phyloP scores from a whole-genome alignment of 1,140 invertebrate species.

The Leptinotarsa texana region DNA sequence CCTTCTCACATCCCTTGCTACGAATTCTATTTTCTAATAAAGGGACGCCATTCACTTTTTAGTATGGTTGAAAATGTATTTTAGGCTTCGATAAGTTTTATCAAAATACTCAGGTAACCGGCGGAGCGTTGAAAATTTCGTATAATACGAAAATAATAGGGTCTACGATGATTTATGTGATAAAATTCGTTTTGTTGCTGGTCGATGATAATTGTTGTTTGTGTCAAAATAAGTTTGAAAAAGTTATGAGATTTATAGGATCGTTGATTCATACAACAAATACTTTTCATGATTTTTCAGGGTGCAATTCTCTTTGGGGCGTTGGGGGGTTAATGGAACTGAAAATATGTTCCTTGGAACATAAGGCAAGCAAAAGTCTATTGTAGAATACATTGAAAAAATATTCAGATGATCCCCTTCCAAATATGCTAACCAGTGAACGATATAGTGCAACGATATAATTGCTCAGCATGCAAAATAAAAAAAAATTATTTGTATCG shows the following conservation, averaged over 20 bases:
- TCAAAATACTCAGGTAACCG: constrained; percentile 15
- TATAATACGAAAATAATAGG: constrained; percentile 16
- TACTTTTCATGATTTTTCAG: no score
- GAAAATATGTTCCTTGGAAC: no score
- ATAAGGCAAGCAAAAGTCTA: no score
- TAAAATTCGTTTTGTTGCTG: neutral
- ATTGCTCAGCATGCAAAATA: no score
- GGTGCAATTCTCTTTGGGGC: no score
- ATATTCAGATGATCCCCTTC: no score
- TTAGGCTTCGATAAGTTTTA: constrained; percentile 11
- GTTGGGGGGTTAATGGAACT: no score
- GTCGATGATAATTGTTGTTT: neutral
- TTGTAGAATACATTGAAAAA: no score
- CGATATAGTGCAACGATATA: no score
- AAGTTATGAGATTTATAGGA: neutral
- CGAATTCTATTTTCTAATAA: constrained; percentile 1
- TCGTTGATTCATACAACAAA: no score
- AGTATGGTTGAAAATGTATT: constrained; percentile 11
- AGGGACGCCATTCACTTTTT: constrained; percentile 4
- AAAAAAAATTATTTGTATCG: no score
- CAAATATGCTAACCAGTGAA: no score
- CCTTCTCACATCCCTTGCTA: neutral
- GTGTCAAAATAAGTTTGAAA: neutral
- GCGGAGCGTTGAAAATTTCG: constrained; percentile 17
- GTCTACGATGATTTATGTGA: neutral